A percentile compares a stretch with the other conserved stretches of the same genome.
Conservation (phyloP, 2,888 invertebrate species). For the Trichopria drosophilae region DNA sequence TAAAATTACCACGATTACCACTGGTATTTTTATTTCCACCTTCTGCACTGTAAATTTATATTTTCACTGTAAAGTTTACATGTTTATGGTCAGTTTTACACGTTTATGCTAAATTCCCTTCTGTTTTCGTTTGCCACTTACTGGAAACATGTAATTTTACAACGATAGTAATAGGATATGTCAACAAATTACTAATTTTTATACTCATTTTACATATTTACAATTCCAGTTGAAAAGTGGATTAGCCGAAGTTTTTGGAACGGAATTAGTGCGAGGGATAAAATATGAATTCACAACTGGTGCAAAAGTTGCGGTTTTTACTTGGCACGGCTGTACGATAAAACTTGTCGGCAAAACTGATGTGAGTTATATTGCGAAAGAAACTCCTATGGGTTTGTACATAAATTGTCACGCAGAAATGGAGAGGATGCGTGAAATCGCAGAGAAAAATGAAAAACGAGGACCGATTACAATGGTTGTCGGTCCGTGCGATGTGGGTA, state of each 20-base stretch:
- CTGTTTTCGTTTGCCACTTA: too few relatives aligned
- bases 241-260: conserved; percentile 94
- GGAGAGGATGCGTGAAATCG: conserved; percentile 83
- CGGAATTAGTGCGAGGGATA: conserved; percentile 91
- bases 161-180: too few relatives aligned
- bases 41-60: too few relatives aligned
- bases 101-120: too few relatives aligned
- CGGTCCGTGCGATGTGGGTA: conserved; percentile 95
- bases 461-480: conserved; percentile 90
- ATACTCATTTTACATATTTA: too few relatives aligned
- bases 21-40: too few relatives aligned
- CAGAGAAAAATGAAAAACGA: conserved; percentile 72
- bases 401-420: conserved; percentile 94
- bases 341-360: conserved; percentile 87
- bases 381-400: conserved; percentile 96
- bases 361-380: conserved; percentile 91
- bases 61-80: too few relatives aligned
- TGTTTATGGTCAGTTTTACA: too few relatives aligned
- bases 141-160: too few relatives aligned
- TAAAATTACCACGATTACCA: too few relatives aligned
- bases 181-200: too few relatives aligned
- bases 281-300: conserved; percentile 86
- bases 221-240: conserved; percentile 82
- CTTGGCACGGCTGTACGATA: conserved; percentile 91
- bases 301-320: conserved; percentile 93